Evolutionary conservation across 2,113 vertebrate genomes (phyloP).

Genomic region (Dolichallabes microphthalmus): DNA sequence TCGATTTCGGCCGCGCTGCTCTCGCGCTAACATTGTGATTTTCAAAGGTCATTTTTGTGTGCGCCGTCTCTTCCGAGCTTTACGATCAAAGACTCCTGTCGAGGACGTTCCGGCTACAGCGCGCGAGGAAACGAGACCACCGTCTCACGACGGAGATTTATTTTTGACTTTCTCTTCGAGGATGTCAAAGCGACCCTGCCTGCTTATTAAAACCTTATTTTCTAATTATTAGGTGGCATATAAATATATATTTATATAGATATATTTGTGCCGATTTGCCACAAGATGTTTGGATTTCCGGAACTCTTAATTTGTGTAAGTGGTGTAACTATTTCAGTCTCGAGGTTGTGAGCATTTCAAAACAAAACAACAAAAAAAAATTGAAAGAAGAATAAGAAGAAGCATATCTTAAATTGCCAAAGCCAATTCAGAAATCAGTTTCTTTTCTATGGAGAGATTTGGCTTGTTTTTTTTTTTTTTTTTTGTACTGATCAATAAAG

Average conservation of each 20-base stretch:
- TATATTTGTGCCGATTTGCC: neutral
- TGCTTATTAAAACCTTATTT: conserved; percentile 32
- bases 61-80: conserved; percentile 24
- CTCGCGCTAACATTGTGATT: neutral
- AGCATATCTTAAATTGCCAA: conserved; percentile 44
- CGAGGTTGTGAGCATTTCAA: conserved; percentile 27
- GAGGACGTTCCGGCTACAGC: neutral
- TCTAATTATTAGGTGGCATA: conserved; percentile 2
- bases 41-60: neutral
- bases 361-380: neutral
- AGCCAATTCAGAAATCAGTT: conserved; percentile 27
- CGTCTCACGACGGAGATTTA: neutral
- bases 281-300: conserved; percentile 10
- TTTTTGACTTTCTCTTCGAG: neutral
- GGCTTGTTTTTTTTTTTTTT: neutral
- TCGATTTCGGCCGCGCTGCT: no score
- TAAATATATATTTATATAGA: neutral
- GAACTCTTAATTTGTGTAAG: conserved; percentile 40
- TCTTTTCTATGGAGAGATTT: conserved; percentile 34
- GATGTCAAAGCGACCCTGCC: conserved; percentile 16
- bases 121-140: neutral
- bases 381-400: neutral
- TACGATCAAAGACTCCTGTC: neutral
- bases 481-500: conserved; percentile 37
- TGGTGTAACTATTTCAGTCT: conserved; percentile 16